phyloP scores from a whole-genome alignment of 2,113 vertebrate genomes.

The Tragelaphus imberbis region DNA sequence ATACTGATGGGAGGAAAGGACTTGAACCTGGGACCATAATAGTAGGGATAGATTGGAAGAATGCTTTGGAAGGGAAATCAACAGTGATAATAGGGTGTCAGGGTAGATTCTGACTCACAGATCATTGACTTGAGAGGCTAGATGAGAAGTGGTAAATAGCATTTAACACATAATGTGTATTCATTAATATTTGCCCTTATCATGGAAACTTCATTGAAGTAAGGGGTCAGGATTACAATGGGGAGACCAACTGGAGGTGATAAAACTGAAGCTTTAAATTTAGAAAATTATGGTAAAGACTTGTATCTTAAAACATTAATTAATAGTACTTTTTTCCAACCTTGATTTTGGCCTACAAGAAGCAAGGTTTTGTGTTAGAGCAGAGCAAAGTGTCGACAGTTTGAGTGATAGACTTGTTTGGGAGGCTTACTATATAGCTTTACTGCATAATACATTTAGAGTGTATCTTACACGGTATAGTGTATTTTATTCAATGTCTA shows the following conservation, averaged over 20 bases:
- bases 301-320: background rate
- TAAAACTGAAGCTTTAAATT: conserved; percentile 7
- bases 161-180: background rate
- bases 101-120: background rate
- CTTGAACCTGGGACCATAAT: background rate
- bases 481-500: background rate
- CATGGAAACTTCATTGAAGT: background rate
- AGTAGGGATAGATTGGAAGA: background rate
- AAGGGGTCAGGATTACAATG: background rate
- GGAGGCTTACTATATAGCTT: background rate
- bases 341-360: background rate
- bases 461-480: background rate
- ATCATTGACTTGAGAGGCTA: background rate
- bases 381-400: background rate
- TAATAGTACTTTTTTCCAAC: background rate
- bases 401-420: background rate
- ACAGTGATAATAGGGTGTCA: background rate
- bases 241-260: background rate
- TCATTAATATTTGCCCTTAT: background rate
- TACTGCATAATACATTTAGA: background rate
- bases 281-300: background rate
- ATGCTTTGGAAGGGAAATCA: background rate
- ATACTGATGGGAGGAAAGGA: background rate
- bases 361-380: background rate
- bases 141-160: background rate